Base-by-base conservation (phyloP, 2,797 vertebrate species). In the Atherinosoma microstoma region DNA sequence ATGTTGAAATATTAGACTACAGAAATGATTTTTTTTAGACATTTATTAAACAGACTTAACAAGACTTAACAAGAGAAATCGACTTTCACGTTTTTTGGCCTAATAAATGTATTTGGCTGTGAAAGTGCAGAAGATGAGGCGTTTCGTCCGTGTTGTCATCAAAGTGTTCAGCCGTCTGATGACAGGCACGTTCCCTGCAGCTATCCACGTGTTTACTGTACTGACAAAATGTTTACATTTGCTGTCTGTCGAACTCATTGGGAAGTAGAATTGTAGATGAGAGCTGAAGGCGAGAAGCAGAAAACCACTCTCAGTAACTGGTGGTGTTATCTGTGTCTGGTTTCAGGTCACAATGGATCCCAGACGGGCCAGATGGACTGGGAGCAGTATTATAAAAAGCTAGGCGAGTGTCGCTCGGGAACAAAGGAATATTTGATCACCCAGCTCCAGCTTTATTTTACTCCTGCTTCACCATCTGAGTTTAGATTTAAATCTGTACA, bases 341-440 rank as follows among this genome's bases (percentile, higher is more conserved):
- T 92, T 90, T 87, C 92, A 94, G 93, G 91, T 94, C 94, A 92
- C 90, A 93, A 89, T 84, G 90, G 93, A 91, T 89, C 95, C 85
- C 94, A 93, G 92, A 87, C 88, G 58, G 89, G 93, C 75, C 95
- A 91, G 90, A 94, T 95, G 94, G 91, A 95, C 91, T 90, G 88
- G 89, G 89, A 95, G 89, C 92, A 86, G 84, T 92, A 91, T 94
- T 94, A 70, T 84, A 94, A 94, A 85, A 93, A 95, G 80, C 89
- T 91, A 78, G 87, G 91, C 85, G 86, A 91, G 90, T 93, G 80
- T 82, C 76, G 78, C 62, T 70, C 51, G 67, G n/a, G 66, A 70
- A 72, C 64, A 83, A 76, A 78, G 62, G 64, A 73, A 63, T 57
- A 40, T 66, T 69, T 47, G n/a, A 56, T 64, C 30, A 11, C 8